Evolutionary conservation across 2,888 invertebrate genomes (phyloP), one percentile per base, ranked within the genome.

Genomic region (Dicyrtomina minuta): DNA sequence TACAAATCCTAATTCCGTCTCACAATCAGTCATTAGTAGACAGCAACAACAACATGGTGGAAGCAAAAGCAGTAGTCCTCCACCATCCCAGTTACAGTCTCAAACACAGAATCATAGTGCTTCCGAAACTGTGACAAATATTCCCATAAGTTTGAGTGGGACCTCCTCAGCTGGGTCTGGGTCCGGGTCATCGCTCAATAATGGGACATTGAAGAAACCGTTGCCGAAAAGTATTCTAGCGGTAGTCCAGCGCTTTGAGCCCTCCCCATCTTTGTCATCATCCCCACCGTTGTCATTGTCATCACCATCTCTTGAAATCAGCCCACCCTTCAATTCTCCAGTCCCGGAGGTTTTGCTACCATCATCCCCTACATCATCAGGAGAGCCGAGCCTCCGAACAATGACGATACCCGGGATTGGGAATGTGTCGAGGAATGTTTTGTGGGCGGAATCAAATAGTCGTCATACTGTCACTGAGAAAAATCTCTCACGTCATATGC

Each of bases 261-360:
- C 74, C 13, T n/a, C n/a, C n/a, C 20, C 60, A 5, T 44, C 66
- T 13, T n/a, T n/a, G n/a, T 81, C 69, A 81, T 82, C 79, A 80
- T 82, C 44, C 75, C 81, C 55, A 4, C 56, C 74, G 20, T 75
- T 66, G 17, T 43, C 41, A 33, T 33, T 17, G 3, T 6, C 4
- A 39, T 22, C 60, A 5, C 3, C 33, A 60, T 43, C 60, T 41
- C 22, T 24, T 6, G 43, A 39, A 24, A 17, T 44, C 2, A 46
- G 49, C 10, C 26, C 55, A 22, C 33, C 39, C 4, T 4, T 4
- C 10, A 26, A 8, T 27, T n/a, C n/a, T n/a, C n/a, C n/a, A n/a
- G n/a, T n/a, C n/a, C n/a, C n/a, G n/a, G n/a, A n/a, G n/a, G n/a
- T n/a, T n/a, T n/a, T n/a, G n/a, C n/a, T n/a, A n/a, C n/a, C n/a